Conservation (phyloP, 1,140 invertebrate species). For the Aphelenchoides besseyi region DNA sequence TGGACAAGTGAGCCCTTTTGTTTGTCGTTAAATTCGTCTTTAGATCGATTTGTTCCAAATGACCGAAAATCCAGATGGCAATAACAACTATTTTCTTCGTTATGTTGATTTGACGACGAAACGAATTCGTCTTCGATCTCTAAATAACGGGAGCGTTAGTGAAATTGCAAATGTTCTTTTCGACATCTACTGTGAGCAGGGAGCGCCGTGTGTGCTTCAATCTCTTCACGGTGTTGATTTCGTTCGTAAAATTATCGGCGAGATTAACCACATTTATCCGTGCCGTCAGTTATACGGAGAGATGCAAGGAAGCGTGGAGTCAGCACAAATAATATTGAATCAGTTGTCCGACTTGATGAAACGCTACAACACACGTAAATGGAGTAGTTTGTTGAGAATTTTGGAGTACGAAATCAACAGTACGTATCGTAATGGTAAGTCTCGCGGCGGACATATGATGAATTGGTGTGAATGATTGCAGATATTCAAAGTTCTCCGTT, state of each 20-base stretch:
- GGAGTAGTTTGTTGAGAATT: slow-evolving; percentile 21
- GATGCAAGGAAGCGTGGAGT: not conserved
- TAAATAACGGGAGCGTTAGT: slow-evolving; percentile 9
- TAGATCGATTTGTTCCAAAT: slow-evolving; percentile 25
- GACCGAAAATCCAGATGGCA: slow-evolving; percentile 16
- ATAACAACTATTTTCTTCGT: slow-evolving; percentile 9
- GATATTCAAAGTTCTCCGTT: slow-evolving; percentile 13
- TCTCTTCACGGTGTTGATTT: slow-evolving; percentile 17
- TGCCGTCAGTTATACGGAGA: slow-evolving; percentile 22
- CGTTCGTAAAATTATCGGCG: slow-evolving; percentile 14
- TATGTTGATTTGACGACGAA: slow-evolving; percentile 18
- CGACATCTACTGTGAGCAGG: slow-evolving; percentile 23
- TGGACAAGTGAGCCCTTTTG: slow-evolving; percentile 16
- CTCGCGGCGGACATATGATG: too few species aligned
- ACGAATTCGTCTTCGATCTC: slow-evolving; percentile 12
- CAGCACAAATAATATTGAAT: not conserved
- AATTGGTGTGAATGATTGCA: not conserved
- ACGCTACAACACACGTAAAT: slow-evolving; percentile 5
- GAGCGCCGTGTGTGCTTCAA: slow-evolving; percentile 21
- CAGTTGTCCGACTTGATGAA: slow-evolving; percentile 20
- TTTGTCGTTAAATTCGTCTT: not conserved
- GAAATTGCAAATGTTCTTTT: slow-evolving; percentile 19
- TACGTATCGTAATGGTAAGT: slow-evolving; percentile 16
- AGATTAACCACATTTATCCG: slow-evolving; percentile 19
- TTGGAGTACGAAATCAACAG: slow-evolving; percentile 26